Evolutionary conservation across 2,888 invertebrate genomes (phyloP).

Genomic region (Melipona bicolor): DNA sequence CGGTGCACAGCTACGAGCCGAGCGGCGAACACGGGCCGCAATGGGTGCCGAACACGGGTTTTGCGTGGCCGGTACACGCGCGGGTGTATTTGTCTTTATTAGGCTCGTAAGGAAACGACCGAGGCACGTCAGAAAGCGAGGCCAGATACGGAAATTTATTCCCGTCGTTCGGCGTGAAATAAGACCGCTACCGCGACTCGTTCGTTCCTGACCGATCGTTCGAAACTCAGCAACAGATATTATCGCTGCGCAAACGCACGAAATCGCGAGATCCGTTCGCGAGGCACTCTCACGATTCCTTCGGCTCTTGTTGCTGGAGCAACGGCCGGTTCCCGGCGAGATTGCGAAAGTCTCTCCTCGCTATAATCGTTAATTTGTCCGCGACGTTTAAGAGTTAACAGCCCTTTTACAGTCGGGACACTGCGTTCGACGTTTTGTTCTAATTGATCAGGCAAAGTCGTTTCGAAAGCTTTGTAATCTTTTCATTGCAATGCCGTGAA

Average conservation of each 20-base stretch:
- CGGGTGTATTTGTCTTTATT: constrained; percentile 69
- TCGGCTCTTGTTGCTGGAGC: background rate
- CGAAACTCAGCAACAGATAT: background rate
- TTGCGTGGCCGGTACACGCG: constrained; percentile 56
- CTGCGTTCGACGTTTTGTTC: background rate
- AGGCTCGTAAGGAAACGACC: constrained; percentile 63
- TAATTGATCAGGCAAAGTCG: background rate
- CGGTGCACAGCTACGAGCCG: constrained; percentile 42
- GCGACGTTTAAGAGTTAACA: background rate
- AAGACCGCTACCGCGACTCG: constrained; percentile 47
- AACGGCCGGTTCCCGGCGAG: background rate
- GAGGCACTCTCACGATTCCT: constrained; percentile 5
- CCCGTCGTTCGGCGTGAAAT: constrained; percentile 51
- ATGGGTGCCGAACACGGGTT: constrained; percentile 61
- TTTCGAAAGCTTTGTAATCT: background rate
- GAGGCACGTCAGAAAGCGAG: constrained; percentile 34
- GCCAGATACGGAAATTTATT: constrained; percentile 62
- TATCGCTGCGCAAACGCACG: constrained; percentile 30
- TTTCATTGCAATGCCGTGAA: background rate
- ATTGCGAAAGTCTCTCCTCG: background rate
- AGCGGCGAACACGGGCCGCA: constrained; percentile 17
- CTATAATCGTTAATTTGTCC: constrained; percentile 22
- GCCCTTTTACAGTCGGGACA: background rate
- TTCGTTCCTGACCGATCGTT: constrained; percentile 4
- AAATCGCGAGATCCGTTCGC: constrained; percentile 23